phyloP scores from a whole-genome alignment of 2,888 invertebrate species.

The Acanthacorydalis orientalis region DNA sequence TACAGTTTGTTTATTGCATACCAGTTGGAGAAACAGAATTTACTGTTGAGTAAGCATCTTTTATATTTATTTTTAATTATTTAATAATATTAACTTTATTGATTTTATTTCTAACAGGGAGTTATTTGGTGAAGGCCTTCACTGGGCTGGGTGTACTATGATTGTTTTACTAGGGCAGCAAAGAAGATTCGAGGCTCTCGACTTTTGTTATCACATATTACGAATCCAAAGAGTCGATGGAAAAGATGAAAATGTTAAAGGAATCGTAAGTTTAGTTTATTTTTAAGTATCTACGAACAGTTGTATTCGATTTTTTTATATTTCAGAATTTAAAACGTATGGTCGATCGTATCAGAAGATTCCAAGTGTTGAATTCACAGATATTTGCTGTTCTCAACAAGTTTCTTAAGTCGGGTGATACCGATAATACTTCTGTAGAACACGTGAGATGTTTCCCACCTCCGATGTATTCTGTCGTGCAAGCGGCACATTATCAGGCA shows the following conservation, averaged over 20 bases:
- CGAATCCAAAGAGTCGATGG: conserved; percentile 90
- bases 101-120: conserved; percentile 40
- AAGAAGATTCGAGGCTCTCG: conserved; percentile 87
- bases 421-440: conserved; percentile 76
- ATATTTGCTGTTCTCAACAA: conserved; percentile 92
- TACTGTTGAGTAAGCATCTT: conserved; percentile 72
- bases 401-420: conserved; percentile 73
- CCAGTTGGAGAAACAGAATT: conserved; percentile 92
- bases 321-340: conserved; percentile 80
- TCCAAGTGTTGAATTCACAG: conserved; percentile 96
- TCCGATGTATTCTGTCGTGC: conserved; percentile 61
- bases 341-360: conserved; percentile 93
- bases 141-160: conserved; percentile 98
- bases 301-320: conserved; percentile 12
- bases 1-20: conserved; percentile 96
- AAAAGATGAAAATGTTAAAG: conserved; percentile 87
- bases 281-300: background rate
- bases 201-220: conserved; percentile 96
- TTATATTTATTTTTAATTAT: background rate
- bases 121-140: conserved; percentile 93
- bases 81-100: background rate
- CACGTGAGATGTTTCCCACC: conserved; percentile 96
- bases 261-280: conserved; percentile 57
- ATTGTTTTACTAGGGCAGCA: conserved; percentile 91
- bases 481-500: conserved; percentile 36